A percentile compares a stretch with the other conserved stretches of the same genome.
Conservation (phyloP, 2,113 vertebrate species). For the Rattus norvegicus region DNA sequence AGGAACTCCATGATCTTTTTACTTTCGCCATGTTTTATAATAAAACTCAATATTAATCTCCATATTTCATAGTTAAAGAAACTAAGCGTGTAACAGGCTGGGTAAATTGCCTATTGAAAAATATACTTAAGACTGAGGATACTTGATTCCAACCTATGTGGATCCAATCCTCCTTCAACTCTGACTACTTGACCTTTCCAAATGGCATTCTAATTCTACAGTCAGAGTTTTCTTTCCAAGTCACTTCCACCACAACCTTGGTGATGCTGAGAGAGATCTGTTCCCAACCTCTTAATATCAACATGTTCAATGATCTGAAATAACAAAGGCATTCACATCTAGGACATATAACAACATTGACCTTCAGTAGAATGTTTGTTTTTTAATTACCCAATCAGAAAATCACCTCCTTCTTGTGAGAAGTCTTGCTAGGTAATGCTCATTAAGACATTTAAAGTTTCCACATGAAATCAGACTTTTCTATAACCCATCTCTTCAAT, state of each 20-base stretch:
- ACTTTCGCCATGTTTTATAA: background rate
- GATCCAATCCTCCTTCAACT: background rate
- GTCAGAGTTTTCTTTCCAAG: background rate
- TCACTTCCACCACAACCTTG: background rate
- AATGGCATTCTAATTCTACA: background rate
- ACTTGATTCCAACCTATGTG: background rate
- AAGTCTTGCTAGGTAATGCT: background rate
- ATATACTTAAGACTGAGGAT: background rate
- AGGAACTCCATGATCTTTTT: background rate
- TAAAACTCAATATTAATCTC: background rate
- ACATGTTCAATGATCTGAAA: conserved; percentile 15
- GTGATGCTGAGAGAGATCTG: background rate
- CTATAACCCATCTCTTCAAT: background rate
- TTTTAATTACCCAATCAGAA: background rate
- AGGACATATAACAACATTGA: background rate
- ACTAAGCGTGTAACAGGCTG: background rate
- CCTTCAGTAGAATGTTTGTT: background rate
- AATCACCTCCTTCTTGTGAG: background rate
- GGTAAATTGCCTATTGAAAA: background rate
- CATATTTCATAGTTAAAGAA: background rate
- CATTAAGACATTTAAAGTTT: background rate
- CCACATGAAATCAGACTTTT: background rate
- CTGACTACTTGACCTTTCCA: background rate
- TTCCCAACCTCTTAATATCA: background rate
- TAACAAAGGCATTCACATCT: background rate